Evolutionary conservation across 2,888 invertebrate species (phyloP), one percentile per base, ranked within the genome.

Genomic region (Tinea semifulvella): DNA sequence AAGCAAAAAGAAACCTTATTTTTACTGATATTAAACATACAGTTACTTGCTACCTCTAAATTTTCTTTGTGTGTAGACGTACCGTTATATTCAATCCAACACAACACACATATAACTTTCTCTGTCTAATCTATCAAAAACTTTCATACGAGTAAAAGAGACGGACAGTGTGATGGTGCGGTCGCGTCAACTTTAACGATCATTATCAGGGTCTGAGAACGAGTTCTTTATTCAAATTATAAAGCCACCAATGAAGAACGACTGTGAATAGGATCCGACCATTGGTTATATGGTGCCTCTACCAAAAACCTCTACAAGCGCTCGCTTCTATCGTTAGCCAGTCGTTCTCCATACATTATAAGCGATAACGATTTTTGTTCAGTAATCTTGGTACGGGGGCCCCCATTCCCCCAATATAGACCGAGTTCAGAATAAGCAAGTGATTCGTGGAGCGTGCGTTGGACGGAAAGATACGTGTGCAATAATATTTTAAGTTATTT

Each of bases 241-340:
- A 36, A 36, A 18, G 36, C 36, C 17, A 36, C 36, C 36, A 36
- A 36, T 36, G 36, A 36, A 16, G 36, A 36, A 36, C 36, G 36
- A 2, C 18, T 16, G 10, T 18, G 36, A 36, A 36, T 36, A 36
- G 18, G 7, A 36, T 10, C 36, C 16, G 18, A 36, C 36, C 18
- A 36, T 36, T 36, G 36, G 36, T 31, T 36, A 36, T 36, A 18
- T 6, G 11, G 18, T 11, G 36, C 36, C 17, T 36, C 18, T 36
- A 36, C 36, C 10, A 36, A 17, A 36, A 13, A 2, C 7, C 31
- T 7, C 6, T 8, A 11, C 13, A 31, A 11, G 31, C 31, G 31
- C 14, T 11, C 11, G 4, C 7, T 31, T 2, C 2, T 31, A 31
- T 31, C 31, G 31, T 7, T 31, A 13, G 14, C 11, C 31, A 2